Percentiles rank a stretch among this genome's conserved stretches.
These are phyloP conservation scores for Andrena hattorfiana DNA, from an alignment of 2,888 invertebrate genomes.

Conservation along the genomic window DNA sequence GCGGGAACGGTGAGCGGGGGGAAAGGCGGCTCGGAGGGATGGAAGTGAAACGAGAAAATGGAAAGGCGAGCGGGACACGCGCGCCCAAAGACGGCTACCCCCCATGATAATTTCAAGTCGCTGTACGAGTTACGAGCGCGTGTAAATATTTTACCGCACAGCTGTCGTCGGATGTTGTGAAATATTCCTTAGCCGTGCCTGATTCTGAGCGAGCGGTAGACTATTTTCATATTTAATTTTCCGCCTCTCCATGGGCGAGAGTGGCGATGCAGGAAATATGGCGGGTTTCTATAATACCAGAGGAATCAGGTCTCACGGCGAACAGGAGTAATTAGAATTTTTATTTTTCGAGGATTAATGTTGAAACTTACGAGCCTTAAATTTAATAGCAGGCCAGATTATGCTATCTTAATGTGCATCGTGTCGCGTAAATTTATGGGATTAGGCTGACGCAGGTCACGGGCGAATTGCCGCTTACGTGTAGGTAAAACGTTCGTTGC, in stretches of 20 bases:
- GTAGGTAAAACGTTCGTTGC: background rate
- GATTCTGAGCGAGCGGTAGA: constrained; percentile 20
- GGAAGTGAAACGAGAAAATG: constrained; percentile 13
- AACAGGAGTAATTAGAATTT: background rate
- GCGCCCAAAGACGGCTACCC: constrained; percentile 33
- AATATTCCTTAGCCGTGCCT: constrained; percentile 49
- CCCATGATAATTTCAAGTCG: constrained; percentile 63
- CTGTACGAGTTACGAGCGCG: constrained; percentile 39
- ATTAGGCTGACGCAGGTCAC: background rate
- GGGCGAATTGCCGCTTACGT: background rate
- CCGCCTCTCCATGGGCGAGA: constrained; percentile 7
- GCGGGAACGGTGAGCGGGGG: constrained; percentile 25
- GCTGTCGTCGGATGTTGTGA: constrained; percentile 51
- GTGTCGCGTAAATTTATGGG: background rate
- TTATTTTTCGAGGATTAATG: background rate
- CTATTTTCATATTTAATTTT: constrained; percentile 48
- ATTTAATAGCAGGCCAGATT: background rate
- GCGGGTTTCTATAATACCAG: background rate
- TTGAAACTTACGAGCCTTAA: background rate
- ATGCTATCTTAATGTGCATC: constrained; percentile 4
- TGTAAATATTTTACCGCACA: constrained; percentile 57
- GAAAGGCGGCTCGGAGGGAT: background rate
- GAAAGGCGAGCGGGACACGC: constrained; percentile 3
- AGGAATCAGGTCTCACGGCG: background rate
- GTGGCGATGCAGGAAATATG: background rate